Conservation (phyloP, 2,113 vertebrate genomes). For the Melanerpes aurifrons region DNA sequence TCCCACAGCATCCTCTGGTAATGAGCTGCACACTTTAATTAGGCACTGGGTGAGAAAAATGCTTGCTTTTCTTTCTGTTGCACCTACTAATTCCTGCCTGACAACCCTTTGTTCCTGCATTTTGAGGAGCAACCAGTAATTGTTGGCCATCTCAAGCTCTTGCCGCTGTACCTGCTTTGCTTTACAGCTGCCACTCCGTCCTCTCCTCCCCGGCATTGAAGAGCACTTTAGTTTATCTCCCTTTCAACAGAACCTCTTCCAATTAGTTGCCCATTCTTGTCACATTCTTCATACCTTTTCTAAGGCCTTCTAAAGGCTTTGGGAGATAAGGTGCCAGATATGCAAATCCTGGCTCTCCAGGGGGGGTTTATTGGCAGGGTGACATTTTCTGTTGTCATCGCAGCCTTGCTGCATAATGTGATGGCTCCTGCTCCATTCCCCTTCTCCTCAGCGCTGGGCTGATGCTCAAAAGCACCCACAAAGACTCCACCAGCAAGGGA, state of each 20-base stretch:
- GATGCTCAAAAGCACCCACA: background rate
- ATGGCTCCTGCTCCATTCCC: background rate
- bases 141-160: background rate
- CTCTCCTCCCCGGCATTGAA: background rate
- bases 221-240: background rate
- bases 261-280: background rate
- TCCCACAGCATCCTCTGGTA: conserved; percentile 23
- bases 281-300: background rate
- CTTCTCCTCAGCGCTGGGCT: background rate
- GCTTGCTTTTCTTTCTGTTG: conserved; percentile 38
- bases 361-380: background rate
- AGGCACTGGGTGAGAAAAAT: conserved; percentile 1
- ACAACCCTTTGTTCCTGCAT: background rate
- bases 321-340: background rate
- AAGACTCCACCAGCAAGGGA: background rate
- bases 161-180: background rate
- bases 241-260: background rate
- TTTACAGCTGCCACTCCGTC: rapidly evolving
- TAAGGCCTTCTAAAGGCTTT: background rate
- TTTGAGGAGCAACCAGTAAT: background rate
- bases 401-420: background rate
- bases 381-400: background rate
- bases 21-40: conserved; percentile 55
- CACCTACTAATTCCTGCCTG: conserved; percentile 30
- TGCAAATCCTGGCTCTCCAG: rapidly evolving